These are phyloP conservation scores for Ceratotherium simum DNA, from an alignment of 2,113 vertebrate genomes.

Conservation along the genomic window DNA sequence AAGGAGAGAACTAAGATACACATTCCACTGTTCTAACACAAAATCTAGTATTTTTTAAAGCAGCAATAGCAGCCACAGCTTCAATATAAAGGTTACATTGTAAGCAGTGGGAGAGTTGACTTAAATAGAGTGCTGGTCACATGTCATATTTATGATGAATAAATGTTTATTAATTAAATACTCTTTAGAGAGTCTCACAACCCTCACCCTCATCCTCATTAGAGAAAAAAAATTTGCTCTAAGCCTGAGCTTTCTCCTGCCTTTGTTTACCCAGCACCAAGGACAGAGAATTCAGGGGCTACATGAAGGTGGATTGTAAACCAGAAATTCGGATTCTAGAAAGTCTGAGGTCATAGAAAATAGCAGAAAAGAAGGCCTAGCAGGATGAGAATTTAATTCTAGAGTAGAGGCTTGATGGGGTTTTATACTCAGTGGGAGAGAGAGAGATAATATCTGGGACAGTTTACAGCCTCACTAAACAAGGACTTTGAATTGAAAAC, in stretches of 20 bases:
- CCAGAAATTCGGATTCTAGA: not conserved
- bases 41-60: not conserved
- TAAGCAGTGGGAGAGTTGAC: not conserved
- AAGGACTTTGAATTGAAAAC: not conserved
- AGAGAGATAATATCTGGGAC: not conserved
- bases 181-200: not conserved
- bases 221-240: not conserved
- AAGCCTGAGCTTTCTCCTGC: not conserved
- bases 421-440: not conserved
- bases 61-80: not conserved
- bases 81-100: not conserved
- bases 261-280: too few species aligned
- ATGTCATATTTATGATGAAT: not conserved
- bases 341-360: not conserved
- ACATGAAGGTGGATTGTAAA: not conserved
- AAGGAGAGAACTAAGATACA: not conserved
- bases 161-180: not conserved
- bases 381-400: not conserved
- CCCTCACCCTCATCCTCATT: not conserved
- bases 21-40: not conserved
- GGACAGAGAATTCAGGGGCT: not conserved
- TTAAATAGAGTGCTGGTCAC: not conserved
- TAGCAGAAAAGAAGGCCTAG: not conserved
- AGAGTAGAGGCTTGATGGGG: not conserved
- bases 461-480: not conserved